Base-by-base conservation (phyloP, 2,888 invertebrate species). In the Drosophila melanocephala region DNA sequence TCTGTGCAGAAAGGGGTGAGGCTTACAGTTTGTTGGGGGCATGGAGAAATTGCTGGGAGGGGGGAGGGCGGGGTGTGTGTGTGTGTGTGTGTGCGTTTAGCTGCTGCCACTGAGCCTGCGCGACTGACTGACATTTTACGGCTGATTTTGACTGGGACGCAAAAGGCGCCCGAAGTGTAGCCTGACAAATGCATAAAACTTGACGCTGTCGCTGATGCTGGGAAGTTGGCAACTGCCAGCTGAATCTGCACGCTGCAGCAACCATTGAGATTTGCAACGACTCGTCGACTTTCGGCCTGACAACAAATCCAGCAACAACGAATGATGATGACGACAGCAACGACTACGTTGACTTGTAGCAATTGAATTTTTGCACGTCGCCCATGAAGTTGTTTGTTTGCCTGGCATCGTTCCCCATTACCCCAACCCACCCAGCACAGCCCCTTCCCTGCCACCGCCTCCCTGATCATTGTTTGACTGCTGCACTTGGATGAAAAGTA, bases 381-480 rank as follows among this genome's bases (percentile, higher is more conserved):
- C 87, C 91, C 87, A 88, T 88, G 87, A 91, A 88, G 87, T 89
- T 88, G 87, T 91, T 88, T 88, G 90, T 90, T 91, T 88, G 86
- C 90, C 78, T 88, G 91, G 75, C 86, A 80, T 66, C 75, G 59
- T 71, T 69, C 66, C 68, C 68, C 77, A 66, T 66, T 72, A 51
- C 59, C 69, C 57, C 52, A 39, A 16, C 26, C 35, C 62, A 50
- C 53, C 30, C 70, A 51, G 2, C 33, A 10, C 55, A 50, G 58
- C 30, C 62, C 28, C 52, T 10, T 26, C 47, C 55, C 37, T 37
- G 14, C 10, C 22, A 30, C 47, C 42, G 14, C 1, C 30, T 19
- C 32, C 32, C 28, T 37, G 52, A 62, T 75, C 68, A 68, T 72
- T 64, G 70, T 55, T 74, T 57, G 56, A 72, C 37, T 73, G 84